Base-by-base conservation (phyloP, 2,113 vertebrate species). In the Larimichthys crocea region DNA sequence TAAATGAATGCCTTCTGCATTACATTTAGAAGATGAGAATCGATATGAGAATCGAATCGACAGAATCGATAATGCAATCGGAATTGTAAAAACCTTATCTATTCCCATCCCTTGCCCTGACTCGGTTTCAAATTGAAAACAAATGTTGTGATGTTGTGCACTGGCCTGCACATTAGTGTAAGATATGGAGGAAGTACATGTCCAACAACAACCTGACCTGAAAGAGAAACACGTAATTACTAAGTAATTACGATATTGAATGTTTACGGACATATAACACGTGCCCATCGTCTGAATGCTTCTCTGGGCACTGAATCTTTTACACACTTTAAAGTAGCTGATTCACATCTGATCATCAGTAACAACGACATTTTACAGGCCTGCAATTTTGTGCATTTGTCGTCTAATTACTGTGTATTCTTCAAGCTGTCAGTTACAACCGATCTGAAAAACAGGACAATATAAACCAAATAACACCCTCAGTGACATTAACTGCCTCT, bases 401-500 rank as follows among this genome's bases (percentile, higher is more conserved):
- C 2, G 1, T 20, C 0, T 1, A 56, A 50, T 63, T 4, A 40
- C 19, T 52, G 29, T 66, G 29, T 52, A 50, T 26, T 52, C 3
- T 29, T n/a, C 68, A 69, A 49, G 22, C 56, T 55, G 68, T 70
- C 63, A 40, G 17, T 17, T 42, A 22, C 17, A 64, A 59, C 35
- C 59, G 0, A 42, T 68, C 55, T 40, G 15, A 78, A 63, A 63
- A 59, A 80, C 26, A 70, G 61, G 19, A 72, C 50, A 50, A 74
- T 35, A 66, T 17, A 62, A 74, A 69, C 15, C n/a, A 84, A 78
- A 70, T 42, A 64, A 71, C 60, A 77, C 29, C 57, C 75, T 49
- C 68, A 48, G 44, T 72, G 82, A 79, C 71, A 72, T 65, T 35
- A 46, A 46, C 50, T 44, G 63, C 9, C 35, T 69, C 44, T 72